phyloP scores from a whole-genome alignment of 2,888 invertebrate species.

The Malacosoma neustria region DNA sequence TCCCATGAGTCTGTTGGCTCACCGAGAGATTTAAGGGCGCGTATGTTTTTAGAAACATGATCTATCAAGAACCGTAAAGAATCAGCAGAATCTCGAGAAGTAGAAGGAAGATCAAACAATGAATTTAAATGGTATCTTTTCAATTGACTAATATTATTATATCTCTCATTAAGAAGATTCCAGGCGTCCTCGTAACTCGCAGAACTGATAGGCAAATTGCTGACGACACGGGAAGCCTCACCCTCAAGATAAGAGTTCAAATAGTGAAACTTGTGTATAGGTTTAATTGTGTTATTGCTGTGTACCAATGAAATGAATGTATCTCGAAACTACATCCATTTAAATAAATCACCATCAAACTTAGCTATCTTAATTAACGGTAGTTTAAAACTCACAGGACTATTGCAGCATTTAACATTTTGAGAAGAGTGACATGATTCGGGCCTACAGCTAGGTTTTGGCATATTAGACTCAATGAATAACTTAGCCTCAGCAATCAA shows the following conservation, averaged over 20 bases:
- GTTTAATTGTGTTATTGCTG: background rate
- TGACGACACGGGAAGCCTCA: background rate
- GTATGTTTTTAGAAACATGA: background rate
- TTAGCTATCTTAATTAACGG: background rate
- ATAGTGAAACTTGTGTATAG: background rate
- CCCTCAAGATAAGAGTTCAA: background rate
- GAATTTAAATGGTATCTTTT: background rate
- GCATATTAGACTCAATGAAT: too few species aligned
- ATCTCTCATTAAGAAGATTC: background rate
- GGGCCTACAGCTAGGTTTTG: too few species aligned
- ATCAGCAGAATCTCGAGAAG: background rate
- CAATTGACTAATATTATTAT: background rate
- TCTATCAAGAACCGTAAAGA: background rate
- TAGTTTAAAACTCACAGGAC: background rate
- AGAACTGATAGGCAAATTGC: background rate
- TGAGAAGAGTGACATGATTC: too few species aligned
- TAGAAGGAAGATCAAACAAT: background rate
- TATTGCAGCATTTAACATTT: too few species aligned
- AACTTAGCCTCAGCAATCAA: too few species aligned
- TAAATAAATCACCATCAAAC: background rate
- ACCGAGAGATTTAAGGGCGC: background rate
- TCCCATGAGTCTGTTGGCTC: too few species aligned
- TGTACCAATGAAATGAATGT: background rate
- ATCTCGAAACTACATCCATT: background rate
- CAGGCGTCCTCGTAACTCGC: background rate